Conservation (phyloP, 2,113 vertebrate species). For the Salvator merianae region DNA sequence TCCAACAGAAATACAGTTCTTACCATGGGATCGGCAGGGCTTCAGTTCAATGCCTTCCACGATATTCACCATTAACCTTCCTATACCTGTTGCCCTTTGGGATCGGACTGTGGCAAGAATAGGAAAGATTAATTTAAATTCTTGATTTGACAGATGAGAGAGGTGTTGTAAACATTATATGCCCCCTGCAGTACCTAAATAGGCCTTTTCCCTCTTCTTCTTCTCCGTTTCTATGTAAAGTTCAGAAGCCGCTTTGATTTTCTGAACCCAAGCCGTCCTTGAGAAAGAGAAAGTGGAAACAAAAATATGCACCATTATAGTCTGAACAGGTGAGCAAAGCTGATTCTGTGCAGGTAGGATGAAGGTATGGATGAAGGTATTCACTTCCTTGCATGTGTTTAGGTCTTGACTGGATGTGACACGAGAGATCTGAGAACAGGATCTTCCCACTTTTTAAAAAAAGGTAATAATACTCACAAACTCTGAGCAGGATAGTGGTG, state of each 20-base stretch:
- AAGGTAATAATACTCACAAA: no score
- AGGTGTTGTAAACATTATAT: neutral
- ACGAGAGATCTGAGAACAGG: neutral
- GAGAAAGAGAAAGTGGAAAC: slow-evolving; percentile 47
- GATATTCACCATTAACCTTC: slow-evolving; percentile 97
- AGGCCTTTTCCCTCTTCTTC: slow-evolving; percentile 98
- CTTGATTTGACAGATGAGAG: neutral
- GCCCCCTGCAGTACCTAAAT: slow-evolving; percentile 81
- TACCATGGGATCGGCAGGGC: slow-evolving; percentile 95
- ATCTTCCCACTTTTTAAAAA: neutral
- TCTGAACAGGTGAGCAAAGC: neutral
- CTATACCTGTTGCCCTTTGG: slow-evolving; percentile 96
- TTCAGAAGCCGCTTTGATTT: slow-evolving; percentile 98
- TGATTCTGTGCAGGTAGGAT: neutral
- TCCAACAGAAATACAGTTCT: slow-evolving; percentile 24
- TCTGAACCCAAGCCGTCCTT: slow-evolving; percentile 99
- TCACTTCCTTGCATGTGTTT: neutral
- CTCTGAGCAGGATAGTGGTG: neutral
- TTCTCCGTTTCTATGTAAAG: slow-evolving; percentile 99
- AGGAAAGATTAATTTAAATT: fast-evolving
- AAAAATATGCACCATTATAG: slow-evolving; percentile 27
- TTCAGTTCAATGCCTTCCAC: slow-evolving; percentile 98
- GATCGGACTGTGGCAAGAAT: slow-evolving; percentile 83
- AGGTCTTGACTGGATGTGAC: neutral
- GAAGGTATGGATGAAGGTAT: neutral